A percentile compares a stretch with the other conserved stretches of the same genome.
Conservation (phyloP, 2,888 invertebrate species). For the Amaurobius ferox region DNA sequence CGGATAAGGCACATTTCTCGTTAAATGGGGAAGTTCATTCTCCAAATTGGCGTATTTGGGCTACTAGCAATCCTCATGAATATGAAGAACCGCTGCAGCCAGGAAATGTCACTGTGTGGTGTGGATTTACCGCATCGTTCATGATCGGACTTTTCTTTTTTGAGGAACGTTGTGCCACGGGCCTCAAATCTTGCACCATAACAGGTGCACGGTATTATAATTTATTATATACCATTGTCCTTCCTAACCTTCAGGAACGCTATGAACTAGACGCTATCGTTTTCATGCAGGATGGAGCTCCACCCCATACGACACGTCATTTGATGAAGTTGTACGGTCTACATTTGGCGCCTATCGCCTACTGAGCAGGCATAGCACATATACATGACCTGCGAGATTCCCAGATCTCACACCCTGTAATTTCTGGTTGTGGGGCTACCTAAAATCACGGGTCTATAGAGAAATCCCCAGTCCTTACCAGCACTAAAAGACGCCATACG, state of each 20-base stretch:
- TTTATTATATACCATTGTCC: not conserved
- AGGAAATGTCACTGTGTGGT: not conserved
- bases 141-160: not conserved
- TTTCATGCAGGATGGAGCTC: not conserved
- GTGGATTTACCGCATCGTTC: not conserved
- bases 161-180: not conserved
- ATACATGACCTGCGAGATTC: too few relatives aligned
- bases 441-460: too few relatives aligned
- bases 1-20: too few relatives aligned
- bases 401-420: too few relatives aligned
- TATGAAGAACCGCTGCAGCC: not conserved
- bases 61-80: not conserved
- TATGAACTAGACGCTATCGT: not conserved
- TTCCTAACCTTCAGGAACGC: not conserved
- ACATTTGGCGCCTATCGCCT: too few relatives aligned
- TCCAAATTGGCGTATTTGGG: not conserved
- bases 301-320: too few relatives aligned
- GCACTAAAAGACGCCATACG: too few relatives aligned
- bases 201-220: not conserved
- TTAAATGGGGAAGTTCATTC: not conserved
- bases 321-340: too few relatives aligned
- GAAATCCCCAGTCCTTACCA: too few relatives aligned
- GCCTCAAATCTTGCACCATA: not conserved
- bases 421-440: too few relatives aligned
- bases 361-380: too few relatives aligned